Percentiles rank a stretch among this genome's conserved stretches.
Conservation (phyloP, 2,797 vertebrate genomes). For the Aselliscus stoliczkanus region DNA sequence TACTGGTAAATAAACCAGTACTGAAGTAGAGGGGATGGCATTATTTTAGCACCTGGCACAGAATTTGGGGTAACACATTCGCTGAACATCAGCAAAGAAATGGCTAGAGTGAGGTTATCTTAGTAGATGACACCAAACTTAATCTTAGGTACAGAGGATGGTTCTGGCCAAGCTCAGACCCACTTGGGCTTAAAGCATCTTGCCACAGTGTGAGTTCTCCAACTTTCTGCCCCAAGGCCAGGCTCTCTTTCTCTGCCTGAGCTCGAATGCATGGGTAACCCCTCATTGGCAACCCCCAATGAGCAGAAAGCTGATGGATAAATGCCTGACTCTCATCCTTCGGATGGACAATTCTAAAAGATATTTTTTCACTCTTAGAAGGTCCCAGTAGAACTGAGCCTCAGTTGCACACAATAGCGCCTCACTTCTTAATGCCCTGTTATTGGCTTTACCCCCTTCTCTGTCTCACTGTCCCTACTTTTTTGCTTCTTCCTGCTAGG, state of each 20-base stretch:
- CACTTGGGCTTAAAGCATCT: not conserved
- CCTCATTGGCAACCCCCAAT: not conserved
- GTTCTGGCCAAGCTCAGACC: not conserved
- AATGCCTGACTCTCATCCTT: not conserved
- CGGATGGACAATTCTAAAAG: not conserved
- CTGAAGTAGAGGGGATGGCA: too few species aligned
- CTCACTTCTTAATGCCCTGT: not conserved
- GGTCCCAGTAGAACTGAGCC: not conserved
- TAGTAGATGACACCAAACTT: not conserved
- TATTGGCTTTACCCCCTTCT: not conserved
- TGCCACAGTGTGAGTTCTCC: not conserved
- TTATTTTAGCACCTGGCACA: not conserved
- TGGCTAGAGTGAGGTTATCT: not conserved
- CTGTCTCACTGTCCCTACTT: not conserved
- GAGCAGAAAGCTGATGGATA: not conserved
- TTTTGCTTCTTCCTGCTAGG: not conserved
- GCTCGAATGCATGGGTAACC: not conserved
- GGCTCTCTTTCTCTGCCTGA: not conserved
- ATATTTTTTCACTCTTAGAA: not conserved
- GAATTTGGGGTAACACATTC: not conserved
- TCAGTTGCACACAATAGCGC: not conserved
- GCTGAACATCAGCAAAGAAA: not conserved
- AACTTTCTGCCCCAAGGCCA: not conserved
- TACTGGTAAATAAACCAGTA: not conserved
- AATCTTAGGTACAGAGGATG: not conserved